Evolutionary conservation across 2,797 vertebrate species (phyloP).

Genomic region (Crenuchus spilurus): DNA sequence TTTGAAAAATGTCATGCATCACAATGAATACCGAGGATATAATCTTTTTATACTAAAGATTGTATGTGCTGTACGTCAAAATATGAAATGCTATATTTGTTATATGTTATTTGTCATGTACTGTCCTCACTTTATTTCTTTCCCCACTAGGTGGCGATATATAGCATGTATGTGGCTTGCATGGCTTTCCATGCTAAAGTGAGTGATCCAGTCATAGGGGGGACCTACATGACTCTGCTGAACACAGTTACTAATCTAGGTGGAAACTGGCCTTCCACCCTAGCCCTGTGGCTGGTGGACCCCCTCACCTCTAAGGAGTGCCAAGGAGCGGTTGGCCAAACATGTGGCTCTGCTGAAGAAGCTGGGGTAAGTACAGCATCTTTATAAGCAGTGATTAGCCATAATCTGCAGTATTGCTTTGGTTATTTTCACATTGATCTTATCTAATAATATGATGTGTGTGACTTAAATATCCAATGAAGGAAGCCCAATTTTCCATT

Average conservation of each 20-base stretch:
- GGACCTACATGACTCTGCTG: conserved; percentile 97
- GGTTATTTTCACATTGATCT: no score
- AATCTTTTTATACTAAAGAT: no score
- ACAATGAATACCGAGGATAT: no score
- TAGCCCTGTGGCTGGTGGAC: conserved; percentile 95
- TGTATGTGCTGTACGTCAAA: no score
- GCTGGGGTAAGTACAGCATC: conserved; percentile 77
- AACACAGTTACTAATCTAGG: conserved; percentile 96
- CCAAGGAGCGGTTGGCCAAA: conserved; percentile 80
- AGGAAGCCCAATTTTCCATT: no score
- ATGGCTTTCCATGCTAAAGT: conserved; percentile 99
- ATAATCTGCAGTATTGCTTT: no score
- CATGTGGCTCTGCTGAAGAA: conserved; percentile 79
- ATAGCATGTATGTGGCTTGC: conserved; percentile 97
- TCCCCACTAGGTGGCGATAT: conserved; percentile 84
- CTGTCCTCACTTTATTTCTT: not conserved
- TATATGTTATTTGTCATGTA: no score
- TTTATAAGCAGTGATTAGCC: not conserved
- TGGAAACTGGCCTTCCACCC: conserved; percentile 95
- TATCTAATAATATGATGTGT: no score
- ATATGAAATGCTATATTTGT: no score
- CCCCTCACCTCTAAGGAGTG: conserved; percentile 92
- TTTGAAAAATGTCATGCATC: no score
- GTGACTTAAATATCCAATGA: no score
- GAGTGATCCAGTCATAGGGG: conserved; percentile 95